A percentile compares a stretch with the other conserved stretches of the same genome.
Evolutionary conservation across 2,113 vertebrate species (phyloP).

Genomic region (Sisor rabdophorus): DNA sequence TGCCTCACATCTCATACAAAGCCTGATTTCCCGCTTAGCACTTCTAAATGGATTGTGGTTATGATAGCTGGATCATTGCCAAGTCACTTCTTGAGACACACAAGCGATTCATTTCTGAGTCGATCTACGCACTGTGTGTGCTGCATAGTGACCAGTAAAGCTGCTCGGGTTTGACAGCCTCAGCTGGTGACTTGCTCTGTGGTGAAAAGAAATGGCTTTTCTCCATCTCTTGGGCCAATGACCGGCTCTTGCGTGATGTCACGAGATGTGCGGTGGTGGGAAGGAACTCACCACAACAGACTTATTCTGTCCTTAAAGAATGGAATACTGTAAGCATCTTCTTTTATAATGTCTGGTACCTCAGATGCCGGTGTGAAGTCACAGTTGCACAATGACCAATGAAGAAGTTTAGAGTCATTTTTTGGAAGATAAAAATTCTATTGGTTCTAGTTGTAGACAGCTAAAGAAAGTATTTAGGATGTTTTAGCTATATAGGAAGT

Average conservation of each 20-base stretch:
- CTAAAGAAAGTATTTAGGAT: no score
- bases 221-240: neutral
- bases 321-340: neutral
- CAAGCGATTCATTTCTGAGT: slow-evolving; percentile 37
- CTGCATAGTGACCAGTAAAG: slow-evolving; percentile 29
- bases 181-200: slow-evolving; percentile 24
- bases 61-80: neutral
- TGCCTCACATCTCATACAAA: slow-evolving; percentile 3
- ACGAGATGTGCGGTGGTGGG: slow-evolving; percentile 6
- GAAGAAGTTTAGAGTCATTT: neutral
- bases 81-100: slow-evolving; percentile 35
- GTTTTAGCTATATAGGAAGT: no score
- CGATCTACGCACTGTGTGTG: slow-evolving; percentile 10
- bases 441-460: neutral
- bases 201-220: slow-evolving; percentile 4
- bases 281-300: slow-evolving; percentile 26
- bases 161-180: slow-evolving; percentile 25
- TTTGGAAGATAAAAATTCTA: neutral
- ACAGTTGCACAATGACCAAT: neutral
- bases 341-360: neutral
- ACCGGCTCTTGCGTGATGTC: slow-evolving; percentile 28
- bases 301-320: slow-evolving; percentile 14
- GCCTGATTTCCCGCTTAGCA: neutral
- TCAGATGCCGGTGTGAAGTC: neutral
- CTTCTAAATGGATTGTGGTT: slow-evolving; percentile 28